Percentiles rank a stretch among this genome's conserved stretches.
Evolutionary conservation across 1,140 invertebrate genomes (phyloP).

Genomic region (Drosophila erecta): DNA sequence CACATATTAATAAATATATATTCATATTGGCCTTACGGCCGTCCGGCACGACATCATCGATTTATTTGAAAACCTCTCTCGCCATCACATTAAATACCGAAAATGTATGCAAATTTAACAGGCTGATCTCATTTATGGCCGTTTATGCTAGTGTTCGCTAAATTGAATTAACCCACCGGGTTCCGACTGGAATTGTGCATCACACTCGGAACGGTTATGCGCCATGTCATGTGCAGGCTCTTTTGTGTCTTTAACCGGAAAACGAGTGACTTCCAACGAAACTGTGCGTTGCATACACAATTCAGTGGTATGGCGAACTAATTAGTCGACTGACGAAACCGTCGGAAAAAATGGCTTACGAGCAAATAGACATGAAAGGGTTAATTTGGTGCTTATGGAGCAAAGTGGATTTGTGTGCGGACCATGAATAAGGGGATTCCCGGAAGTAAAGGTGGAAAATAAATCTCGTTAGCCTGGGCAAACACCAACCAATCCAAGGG

Average conservation of each 20-base stretch:
- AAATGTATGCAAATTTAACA: slow-evolving; percentile 17
- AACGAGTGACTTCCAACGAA: slow-evolving; percentile 30
- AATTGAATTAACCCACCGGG: slow-evolving; percentile 34
- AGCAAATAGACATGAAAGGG: slow-evolving; percentile 15
- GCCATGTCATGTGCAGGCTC: slow-evolving; percentile 28
- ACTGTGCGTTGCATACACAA: slow-evolving; percentile 34
- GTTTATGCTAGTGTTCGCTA: slow-evolving; percentile 12
- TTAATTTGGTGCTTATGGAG: slow-evolving; percentile 22
- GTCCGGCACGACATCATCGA: slow-evolving; percentile 33
- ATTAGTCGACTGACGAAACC: slow-evolving; percentile 34
- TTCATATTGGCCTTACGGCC: slow-evolving; percentile 38
- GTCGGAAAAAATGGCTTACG: neutral
- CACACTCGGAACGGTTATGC: too few relatives aligned
- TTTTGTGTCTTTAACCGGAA: slow-evolving; percentile 26
- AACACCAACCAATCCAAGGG: too few relatives aligned
- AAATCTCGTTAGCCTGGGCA: slow-evolving; percentile 2
- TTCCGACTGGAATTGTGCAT: slow-evolving; percentile 3
- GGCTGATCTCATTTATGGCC: slow-evolving; percentile 18
- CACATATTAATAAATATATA: slow-evolving; percentile 56
- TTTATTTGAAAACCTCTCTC: slow-evolving; percentile 26
- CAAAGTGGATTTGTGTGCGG: neutral
- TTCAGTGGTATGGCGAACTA: slow-evolving; percentile 29
- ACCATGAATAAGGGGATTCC: neutral
- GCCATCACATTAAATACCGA: slow-evolving; percentile 11
- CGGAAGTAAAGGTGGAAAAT: neutral